phyloP scores from a whole-genome alignment of 2,888 invertebrate genomes.

The Papilio demoleus region DNA sequence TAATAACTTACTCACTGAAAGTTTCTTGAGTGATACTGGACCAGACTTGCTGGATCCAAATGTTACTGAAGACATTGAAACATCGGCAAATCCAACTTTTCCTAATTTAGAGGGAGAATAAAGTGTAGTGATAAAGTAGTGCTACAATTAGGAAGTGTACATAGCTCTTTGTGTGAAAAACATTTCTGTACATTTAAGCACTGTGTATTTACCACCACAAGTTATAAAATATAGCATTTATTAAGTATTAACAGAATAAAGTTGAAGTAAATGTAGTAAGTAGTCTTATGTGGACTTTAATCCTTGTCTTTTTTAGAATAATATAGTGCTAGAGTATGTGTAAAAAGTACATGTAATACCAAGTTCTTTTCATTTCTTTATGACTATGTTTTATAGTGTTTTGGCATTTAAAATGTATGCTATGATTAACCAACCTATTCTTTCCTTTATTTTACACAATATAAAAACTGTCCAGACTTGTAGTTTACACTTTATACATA shows the following conservation, averaged over 20 bases:
- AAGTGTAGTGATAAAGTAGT: slow-evolving; percentile 3
- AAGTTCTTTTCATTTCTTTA: background rate
- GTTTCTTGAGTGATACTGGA: slow-evolving; percentile 15
- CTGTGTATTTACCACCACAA: background rate
- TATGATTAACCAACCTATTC: no score
- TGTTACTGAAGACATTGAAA: slow-evolving; percentile 26
- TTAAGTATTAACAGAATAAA: background rate
- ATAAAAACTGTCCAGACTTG: no score
- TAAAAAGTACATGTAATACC: background rate
- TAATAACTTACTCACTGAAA: slow-evolving; percentile 21
- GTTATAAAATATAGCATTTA: background rate
- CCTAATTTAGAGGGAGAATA: slow-evolving; percentile 17
- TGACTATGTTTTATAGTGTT: no score
- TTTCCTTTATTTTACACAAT: no score
- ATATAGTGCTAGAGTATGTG: background rate
- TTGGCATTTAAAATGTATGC: background rate
- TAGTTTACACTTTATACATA: no score
- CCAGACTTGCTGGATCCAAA: slow-evolving; percentile 26
- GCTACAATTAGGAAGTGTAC: background rate
- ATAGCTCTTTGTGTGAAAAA: background rate
- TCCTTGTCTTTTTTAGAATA: background rate
- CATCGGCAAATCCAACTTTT: background rate
- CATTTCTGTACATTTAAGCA: background rate
- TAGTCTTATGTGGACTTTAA: background rate
- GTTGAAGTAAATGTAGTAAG: no score